A percentile compares a stretch with the other conserved stretches of the same genome.
Evolutionary conservation across 2,113 vertebrate species (phyloP).

Genomic region (Narcine bancroftii): DNA sequence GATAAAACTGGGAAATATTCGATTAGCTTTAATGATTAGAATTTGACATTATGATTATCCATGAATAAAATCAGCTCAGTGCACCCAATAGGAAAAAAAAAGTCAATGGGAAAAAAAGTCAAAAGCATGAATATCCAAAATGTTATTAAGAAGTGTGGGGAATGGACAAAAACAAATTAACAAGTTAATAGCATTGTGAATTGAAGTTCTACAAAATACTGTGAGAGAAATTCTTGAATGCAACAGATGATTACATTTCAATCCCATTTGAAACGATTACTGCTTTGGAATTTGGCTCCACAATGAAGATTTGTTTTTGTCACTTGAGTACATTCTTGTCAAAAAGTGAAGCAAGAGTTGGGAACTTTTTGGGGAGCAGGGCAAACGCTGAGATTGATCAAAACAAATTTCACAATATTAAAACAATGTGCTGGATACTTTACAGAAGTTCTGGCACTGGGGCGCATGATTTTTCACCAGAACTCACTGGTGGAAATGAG

Average conservation of each 20-base stretch:
- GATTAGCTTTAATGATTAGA: neutral
- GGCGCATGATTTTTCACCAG: no score
- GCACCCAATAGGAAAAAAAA: neutral
- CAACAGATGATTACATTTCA: neutral
- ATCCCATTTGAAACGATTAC: neutral
- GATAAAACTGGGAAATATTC: neutral
- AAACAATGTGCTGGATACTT: no score
- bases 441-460: no score
- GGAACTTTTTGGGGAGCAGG: neutral
- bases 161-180: neutral
- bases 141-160: no score
- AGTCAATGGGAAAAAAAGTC: neutral
- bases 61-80: neutral
- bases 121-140: neutral
- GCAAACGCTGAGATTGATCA: no score
- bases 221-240: neutral
- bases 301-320: neutral
- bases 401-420: no score
- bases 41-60: neutral
- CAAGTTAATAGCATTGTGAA: neutral
- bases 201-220: neutral
- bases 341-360: neutral
- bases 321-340: neutral
- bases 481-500: no score
- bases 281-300: neutral